A percentile compares a stretch with the other conserved stretches of the same genome.
Conservation (phyloP, 2,888 invertebrate species). For the Drosophila pseudotalamancana region DNA sequence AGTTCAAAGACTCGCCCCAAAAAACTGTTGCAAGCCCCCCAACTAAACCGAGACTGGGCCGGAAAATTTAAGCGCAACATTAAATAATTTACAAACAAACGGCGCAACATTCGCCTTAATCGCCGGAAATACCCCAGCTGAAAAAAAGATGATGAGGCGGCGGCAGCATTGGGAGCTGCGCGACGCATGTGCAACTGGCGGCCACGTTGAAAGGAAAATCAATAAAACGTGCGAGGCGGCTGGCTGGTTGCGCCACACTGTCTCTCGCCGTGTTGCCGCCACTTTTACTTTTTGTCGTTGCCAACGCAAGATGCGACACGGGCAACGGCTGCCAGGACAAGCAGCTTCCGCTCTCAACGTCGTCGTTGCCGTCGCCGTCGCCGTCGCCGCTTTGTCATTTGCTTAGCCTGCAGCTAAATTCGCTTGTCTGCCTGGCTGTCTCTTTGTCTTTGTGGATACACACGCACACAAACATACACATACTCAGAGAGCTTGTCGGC, state of each 20-base stretch:
- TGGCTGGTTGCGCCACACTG: constrained; percentile 30
- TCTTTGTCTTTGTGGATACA: constrained; percentile 32
- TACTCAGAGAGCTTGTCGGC: constrained; percentile 40
- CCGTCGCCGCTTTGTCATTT: constrained; percentile 69
- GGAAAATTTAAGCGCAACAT: constrained; percentile 81
- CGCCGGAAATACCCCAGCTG: constrained; percentile 68
- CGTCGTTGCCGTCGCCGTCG: constrained; percentile 42
- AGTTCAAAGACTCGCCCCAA: constrained; percentile 65
- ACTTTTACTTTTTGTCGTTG: constrained; percentile 72
- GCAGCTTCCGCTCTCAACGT: constrained; percentile 64
- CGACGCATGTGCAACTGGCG: constrained; percentile 77
- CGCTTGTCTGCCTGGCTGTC: constrained; percentile 38
- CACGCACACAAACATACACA: constrained; percentile 9
- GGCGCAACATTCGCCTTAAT: constrained; percentile 71
- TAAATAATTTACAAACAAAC: constrained; percentile 81
- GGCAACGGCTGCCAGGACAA: constrained; percentile 74
- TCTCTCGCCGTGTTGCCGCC: constrained; percentile 29
- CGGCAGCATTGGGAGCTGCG: constrained; percentile 36
- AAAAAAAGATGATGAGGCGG: constrained; percentile 10
- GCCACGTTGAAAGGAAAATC: constrained; percentile 64
- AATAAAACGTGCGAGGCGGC: constrained; percentile 74
- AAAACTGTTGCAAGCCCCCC: constrained; percentile 29
- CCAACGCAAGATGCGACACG: constrained; percentile 45
- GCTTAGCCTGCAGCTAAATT: constrained; percentile 77
- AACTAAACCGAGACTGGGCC: constrained; percentile 52